Conservation (phyloP, 2,113 vertebrate species). For the Mustelus asterias region DNA sequence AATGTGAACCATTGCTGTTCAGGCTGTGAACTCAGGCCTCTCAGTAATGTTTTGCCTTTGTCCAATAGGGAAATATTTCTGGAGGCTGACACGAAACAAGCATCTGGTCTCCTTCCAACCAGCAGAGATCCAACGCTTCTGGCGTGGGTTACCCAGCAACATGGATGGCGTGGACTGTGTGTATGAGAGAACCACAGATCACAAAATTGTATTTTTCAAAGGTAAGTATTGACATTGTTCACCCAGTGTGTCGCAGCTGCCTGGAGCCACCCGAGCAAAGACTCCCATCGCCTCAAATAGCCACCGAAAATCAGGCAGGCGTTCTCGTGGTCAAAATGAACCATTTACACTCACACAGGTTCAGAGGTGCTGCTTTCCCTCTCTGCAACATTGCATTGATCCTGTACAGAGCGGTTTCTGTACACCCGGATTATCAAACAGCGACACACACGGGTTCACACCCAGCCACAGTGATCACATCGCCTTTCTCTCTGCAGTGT, state of each 20-base stretch:
- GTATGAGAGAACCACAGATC: constrained; percentile 81
- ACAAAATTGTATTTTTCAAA: constrained; percentile 97
- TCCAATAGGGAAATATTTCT: constrained; percentile 83
- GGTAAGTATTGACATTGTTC: constrained; percentile 53
- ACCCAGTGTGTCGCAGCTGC: background rate
- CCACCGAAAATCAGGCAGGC: background rate
- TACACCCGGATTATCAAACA: no score
- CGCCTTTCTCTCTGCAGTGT: background rate
- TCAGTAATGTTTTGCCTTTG: background rate
- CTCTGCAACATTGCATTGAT: background rate
- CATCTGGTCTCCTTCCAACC: constrained; percentile 90
- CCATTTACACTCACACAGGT: background rate
- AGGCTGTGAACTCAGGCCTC: background rate
- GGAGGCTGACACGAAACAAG: constrained; percentile 84
- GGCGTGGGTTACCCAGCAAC: constrained; percentile 81
- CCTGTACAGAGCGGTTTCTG: no score
- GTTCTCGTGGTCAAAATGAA: background rate
- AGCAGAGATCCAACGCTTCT: constrained; percentile 88
- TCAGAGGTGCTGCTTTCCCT: background rate
- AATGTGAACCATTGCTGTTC: background rate
- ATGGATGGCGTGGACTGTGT: constrained; percentile 85
- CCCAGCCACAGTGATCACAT: no score
- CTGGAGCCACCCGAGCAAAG: background rate
- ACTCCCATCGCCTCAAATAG: background rate
- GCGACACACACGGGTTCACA: no score